Conservation (phyloP, 2,888 invertebrate species). For the Phaedon cochleariae region DNA sequence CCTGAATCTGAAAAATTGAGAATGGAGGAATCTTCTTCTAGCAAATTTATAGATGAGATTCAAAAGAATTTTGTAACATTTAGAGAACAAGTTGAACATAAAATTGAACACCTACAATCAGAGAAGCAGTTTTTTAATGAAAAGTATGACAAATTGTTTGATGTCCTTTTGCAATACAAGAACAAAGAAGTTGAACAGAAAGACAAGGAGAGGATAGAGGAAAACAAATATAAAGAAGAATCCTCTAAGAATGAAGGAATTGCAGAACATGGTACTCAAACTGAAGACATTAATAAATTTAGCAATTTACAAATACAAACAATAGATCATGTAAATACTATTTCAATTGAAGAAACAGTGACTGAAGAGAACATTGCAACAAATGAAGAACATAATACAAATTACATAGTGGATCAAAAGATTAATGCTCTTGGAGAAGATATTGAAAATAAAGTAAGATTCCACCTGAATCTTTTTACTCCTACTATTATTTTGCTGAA, state of each 20-base stretch:
- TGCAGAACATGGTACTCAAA: slow-evolving; percentile 52
- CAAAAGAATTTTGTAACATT: slow-evolving; percentile 58
- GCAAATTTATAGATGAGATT: slow-evolving; percentile 47
- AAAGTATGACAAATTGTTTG: slow-evolving; percentile 66
- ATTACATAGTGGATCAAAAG: slow-evolving; percentile 43
- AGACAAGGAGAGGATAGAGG: slow-evolving; percentile 50
- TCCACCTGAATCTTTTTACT: neutral
- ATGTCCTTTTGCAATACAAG: slow-evolving; percentile 43
- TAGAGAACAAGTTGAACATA: slow-evolving; percentile 55
- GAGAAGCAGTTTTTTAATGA: slow-evolving; percentile 66
- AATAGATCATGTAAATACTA: slow-evolving; percentile 34
- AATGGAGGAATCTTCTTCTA: slow-evolving; percentile 13
- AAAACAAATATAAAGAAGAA: slow-evolving; percentile 40
- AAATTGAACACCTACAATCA: slow-evolving; percentile 62
- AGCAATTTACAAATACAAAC: slow-evolving; percentile 38
- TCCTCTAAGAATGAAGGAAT: neutral
- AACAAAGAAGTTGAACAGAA: slow-evolving; percentile 42
- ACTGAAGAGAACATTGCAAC: slow-evolving; percentile 10
- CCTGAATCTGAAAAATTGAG: slow-evolving; percentile 36
- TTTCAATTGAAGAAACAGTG: slow-evolving; percentile 28
- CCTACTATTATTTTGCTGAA: too few species aligned
- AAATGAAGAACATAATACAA: slow-evolving; percentile 8
- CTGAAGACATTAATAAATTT: slow-evolving; percentile 37
- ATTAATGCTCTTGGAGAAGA: slow-evolving; percentile 40
- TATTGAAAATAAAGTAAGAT: slow-evolving; percentile 42